Percentiles rank a stretch among this genome's conserved stretches.
phyloP scores from a whole-genome alignment of 2,113 vertebrate genomes.

The Prinia subflava region DNA sequence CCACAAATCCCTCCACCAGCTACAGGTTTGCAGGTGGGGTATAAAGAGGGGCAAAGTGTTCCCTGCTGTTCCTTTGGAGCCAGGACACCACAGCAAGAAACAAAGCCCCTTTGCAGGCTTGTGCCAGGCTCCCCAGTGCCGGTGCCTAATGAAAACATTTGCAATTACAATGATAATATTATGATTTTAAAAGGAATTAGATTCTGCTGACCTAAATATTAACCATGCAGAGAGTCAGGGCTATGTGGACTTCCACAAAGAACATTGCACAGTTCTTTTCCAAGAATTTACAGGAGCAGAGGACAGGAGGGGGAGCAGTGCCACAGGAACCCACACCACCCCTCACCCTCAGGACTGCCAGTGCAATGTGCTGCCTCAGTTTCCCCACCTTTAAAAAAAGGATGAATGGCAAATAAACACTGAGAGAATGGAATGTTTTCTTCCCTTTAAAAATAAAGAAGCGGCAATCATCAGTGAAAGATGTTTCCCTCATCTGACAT shows the following conservation, averaged over 20 bases:
- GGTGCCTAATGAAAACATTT: constrained; percentile 18
- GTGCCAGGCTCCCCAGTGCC: not conserved
- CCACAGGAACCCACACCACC: not conserved
- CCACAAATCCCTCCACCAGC: not conserved
- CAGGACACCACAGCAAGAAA: not conserved
- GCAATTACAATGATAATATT: constrained; percentile 43
- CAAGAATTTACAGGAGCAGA: not conserved
- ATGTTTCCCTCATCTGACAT: constrained; percentile 14
- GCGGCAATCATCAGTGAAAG: not conserved
- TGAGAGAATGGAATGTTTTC: accelerated
- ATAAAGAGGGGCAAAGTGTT: not conserved
- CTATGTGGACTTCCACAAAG: not conserved
- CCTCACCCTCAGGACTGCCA: accelerated
- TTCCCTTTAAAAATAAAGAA: not conserved
- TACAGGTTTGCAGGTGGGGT: not conserved
- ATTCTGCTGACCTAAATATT: constrained; percentile 48
- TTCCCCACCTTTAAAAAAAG: not conserved
- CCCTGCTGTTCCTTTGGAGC: not conserved
- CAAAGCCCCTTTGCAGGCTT: not conserved
- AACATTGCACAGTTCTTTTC: not conserved
- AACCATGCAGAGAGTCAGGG: not conserved
- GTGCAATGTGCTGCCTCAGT: not conserved
- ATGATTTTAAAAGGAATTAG: constrained; percentile 32
- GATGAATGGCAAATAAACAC: not conserved
- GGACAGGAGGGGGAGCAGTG: not conserved